A percentile compares a stretch with the other conserved stretches of the same genome.
Conservation (phyloP, 2,113 vertebrate genomes). For the Notothenia rossii region DNA sequence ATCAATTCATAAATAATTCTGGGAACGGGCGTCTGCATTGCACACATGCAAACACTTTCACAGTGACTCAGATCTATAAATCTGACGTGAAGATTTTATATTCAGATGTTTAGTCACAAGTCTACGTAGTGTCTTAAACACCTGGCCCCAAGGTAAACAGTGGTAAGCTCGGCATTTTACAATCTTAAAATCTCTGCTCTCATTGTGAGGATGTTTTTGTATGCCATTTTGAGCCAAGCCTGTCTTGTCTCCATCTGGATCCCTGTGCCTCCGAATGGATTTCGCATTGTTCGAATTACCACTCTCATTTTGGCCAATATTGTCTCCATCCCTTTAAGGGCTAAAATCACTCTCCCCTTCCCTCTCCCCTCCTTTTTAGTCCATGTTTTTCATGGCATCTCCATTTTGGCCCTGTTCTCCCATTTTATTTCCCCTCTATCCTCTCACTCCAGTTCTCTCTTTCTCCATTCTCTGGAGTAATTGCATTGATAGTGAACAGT, state of each 20-base stretch:
- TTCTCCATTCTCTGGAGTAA: conserved; percentile 81
- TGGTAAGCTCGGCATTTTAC: background rate
- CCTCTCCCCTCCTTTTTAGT: conserved; percentile 50
- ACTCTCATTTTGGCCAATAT: conserved; percentile 64
- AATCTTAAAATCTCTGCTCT: conserved; percentile 24
- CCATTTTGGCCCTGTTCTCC: conserved; percentile 71
- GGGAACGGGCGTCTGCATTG: conserved; percentile 31
- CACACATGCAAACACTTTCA: conserved; percentile 57
- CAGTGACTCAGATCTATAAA: conserved; percentile 48
- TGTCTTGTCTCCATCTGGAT: conserved; percentile 57
- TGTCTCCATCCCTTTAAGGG: conserved; percentile 63
- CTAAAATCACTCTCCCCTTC: conserved; percentile 54
- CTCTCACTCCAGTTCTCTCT: conserved; percentile 39
- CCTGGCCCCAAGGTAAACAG: background rate
- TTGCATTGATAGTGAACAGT: conserved; percentile 84
- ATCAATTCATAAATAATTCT: conserved; percentile 59
- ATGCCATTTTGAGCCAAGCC: conserved; percentile 40
- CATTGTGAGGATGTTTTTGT: conserved; percentile 19
- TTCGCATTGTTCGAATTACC: conserved; percentile 70
- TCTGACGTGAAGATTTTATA: conserved; percentile 24
- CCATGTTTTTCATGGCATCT: conserved; percentile 71
- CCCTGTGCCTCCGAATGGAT: conserved; percentile 62
- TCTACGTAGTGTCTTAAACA: conserved; percentile 1
- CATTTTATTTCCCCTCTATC: conserved; percentile 34
- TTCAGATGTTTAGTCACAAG: conserved; percentile 38